Base-by-base conservation (phyloP, 1,140 invertebrate species). In the Muscidifurax raptorellus region DNA sequence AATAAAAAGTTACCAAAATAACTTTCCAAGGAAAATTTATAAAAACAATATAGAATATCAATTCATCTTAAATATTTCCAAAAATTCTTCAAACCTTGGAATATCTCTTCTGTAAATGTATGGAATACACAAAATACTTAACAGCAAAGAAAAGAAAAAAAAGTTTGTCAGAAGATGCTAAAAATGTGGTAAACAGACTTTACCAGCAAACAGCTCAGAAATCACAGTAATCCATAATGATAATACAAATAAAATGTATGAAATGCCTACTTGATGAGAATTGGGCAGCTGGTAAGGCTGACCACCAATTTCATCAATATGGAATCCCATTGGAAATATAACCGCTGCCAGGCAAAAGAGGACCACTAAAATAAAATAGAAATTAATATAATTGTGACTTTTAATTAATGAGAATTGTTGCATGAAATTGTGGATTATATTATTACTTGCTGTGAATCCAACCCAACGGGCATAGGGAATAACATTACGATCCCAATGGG, bases 141-240 rank as follows among this genome's bases (percentile, higher is more conserved):
- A 80, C 5, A 84, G 76, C 30, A 87, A 86, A 80, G 82, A 86
- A 69, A 86, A 67, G 22, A 86, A 86, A 86, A 84, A 83, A 44
- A 88, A 82, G 78, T 80, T 86, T 32, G 87, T 80, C 66, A 83
- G 86, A 69, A 86, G 84, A 84, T 90, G 89, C 90, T 96, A 98
- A 94, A 98, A 98, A 94, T 99, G 97, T 72, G 98, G 98, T 85
- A 99, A 93, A 93, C 98, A 99, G 15, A 99, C 97, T 96, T 99
- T 99, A n/a, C 98, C 98, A 82, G 98, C 98, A 95, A 99, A 99
- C 27, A 99, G 92, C 93, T 99, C 98, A 13, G 98, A 99, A 87
- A 99, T 97, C 6, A 99, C 98, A 71, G 98, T 99, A 74, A 99
- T 98, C 98, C 98, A 99, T 4, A 99, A 91, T 44, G 98, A 97